Percentiles rank a stretch among this genome's conserved stretches.
Evolutionary conservation across 1,140 invertebrate genomes (phyloP).

Genomic region (Ceratitis capitata): DNA sequence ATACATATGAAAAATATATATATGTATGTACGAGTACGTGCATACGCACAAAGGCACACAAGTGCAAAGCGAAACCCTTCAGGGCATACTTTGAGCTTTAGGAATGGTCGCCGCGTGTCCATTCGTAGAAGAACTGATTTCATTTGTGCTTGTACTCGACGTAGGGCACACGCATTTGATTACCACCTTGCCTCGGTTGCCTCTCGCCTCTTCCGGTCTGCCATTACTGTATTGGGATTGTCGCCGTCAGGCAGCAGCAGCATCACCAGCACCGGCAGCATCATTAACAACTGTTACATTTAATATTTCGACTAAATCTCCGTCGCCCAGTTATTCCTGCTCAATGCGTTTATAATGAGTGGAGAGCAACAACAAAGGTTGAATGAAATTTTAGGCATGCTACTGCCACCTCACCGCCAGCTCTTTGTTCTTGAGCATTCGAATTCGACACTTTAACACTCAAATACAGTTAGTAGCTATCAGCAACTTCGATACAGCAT

Average conservation of each 20-base stretch:
- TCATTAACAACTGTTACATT: conserved; percentile 33
- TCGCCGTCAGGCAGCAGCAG: background rate
- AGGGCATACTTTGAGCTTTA: background rate
- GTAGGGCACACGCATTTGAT: background rate
- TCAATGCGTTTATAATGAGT: background rate
- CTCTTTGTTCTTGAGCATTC: background rate
- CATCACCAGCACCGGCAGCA: background rate
- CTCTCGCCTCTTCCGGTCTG: background rate
- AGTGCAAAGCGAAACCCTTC: background rate
- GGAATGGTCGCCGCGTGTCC: background rate
- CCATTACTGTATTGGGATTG: conserved; percentile 25
- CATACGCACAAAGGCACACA: background rate
- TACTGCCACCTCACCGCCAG: background rate
- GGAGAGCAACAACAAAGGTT: background rate
- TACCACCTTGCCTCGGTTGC: background rate
- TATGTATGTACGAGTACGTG: background rate
- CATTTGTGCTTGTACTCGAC: background rate
- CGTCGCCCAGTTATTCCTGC: background rate
- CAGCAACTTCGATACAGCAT: background rate
- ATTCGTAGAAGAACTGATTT: background rate
- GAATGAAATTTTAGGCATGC: background rate
- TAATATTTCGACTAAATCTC: background rate
- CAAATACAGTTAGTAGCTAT: background rate
- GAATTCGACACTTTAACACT: background rate
- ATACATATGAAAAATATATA: no score